Evolutionary conservation across 2,797 vertebrate species (phyloP), one percentile per base, ranked within the genome.

Genomic region (Vultur gryphus): DNA sequence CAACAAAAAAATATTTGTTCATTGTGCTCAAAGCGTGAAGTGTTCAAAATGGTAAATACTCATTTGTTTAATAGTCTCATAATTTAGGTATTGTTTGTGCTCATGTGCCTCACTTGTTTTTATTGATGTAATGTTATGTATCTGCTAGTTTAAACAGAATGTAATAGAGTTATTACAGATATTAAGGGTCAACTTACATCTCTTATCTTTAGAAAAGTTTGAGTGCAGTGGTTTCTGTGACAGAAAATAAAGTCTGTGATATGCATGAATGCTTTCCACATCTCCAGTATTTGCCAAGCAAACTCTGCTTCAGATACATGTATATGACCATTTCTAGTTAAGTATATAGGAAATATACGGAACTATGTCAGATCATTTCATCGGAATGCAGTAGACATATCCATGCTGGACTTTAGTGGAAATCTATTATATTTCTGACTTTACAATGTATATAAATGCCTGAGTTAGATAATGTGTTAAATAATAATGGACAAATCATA

Each of bases 111-210:
- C 17, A 14, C 6, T 49, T 72, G 14, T 41, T 83, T 89, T 24
- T 72, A 23, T 64, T 67, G 29, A 43, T 2, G 5, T 72, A 37
- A 48, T 5, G 3, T 46, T 73, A 15, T 16, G 0, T 3, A 17
- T 65, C 14, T 73, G 16, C 28, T 84, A 19, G 28, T 58, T 84
- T 48, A 82, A 78, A 49, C 25, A 77, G 16, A n/a, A 6, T 66
- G 21, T 43, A 21, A 26, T 37, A 70, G 33, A 26, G 16, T 44
- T 86, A 24, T 51, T 79, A 29, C 16, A 57, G 18, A 23, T 87
- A 41, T 15, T 81, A 58, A 81, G 10, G 6, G 37, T 55, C 41
- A 41, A 2, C 11, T 65, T 82, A 25, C 1, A 4, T 41, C 17
- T 83, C 18, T 61, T 61, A 2, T 51, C n/a, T 76, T 29, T 4